These are phyloP conservation scores for Drosophila mayaguana DNA, from an alignment of 2,888 invertebrate genomes.

Conservation along the genomic window DNA sequence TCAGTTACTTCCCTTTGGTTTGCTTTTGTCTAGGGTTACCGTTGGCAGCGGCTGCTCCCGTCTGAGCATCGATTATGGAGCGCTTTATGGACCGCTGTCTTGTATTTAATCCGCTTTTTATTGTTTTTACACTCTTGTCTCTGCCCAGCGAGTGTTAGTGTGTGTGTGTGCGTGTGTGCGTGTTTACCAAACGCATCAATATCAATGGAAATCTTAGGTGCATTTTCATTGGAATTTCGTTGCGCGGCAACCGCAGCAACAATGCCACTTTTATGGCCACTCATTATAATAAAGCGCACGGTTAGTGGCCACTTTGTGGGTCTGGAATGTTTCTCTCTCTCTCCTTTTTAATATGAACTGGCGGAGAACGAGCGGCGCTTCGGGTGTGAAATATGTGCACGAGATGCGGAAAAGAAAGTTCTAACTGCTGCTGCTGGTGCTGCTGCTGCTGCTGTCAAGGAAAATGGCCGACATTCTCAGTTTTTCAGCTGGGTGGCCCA, in stretches of 20 bases:
- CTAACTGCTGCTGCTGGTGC: constrained; percentile 23
- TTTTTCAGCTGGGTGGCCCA: constrained; percentile 58
- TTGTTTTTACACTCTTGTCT: constrained; percentile 76
- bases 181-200: constrained; percentile 61
- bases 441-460: neutral
- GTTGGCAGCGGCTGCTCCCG: constrained; percentile 61
- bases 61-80: constrained; percentile 74
- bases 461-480: constrained; percentile 39
- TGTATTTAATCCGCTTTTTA: constrained; percentile 81
- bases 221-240: constrained; percentile 77
- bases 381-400: constrained; percentile 68
- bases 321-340: constrained; percentile 5
- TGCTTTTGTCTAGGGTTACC: constrained; percentile 57
- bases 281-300: constrained; percentile 82
- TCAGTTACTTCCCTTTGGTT: constrained; percentile 53
- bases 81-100: constrained; percentile 69
- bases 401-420: constrained; percentile 58
- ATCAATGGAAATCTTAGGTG: constrained; percentile 74
- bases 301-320: constrained; percentile 68
- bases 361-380: constrained; percentile 57
- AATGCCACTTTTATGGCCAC: constrained; percentile 78
- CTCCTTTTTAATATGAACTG: constrained; percentile 68
- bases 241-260: constrained; percentile 57
- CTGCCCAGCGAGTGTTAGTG: constrained; percentile 10
- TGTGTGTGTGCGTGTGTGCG: constrained; percentile 6